Evolutionary conservation across 2,888 invertebrate species (phyloP), one percentile per base, ranked within the genome.

Genomic region (Sminthurinus aureus): DNA sequence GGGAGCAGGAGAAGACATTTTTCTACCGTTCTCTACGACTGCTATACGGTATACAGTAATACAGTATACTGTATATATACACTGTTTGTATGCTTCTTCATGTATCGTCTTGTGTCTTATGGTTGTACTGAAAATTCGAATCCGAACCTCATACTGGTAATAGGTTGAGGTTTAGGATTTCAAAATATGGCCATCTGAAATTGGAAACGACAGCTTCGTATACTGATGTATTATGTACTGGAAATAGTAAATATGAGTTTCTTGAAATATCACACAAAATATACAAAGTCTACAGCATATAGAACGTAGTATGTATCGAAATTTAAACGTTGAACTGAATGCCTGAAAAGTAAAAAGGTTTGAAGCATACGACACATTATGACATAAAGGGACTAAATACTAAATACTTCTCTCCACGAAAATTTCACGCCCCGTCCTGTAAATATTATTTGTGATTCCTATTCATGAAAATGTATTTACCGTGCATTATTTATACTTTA

Each of bases 371-470:
- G 71, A 71, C 71, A 71, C 71, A 71, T n/a, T n/a, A n/a, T 22
- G 52, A 71, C 71, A 71, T 24, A 71, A 71, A 71, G 71, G 9
- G 24, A 9, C 71, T 71, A 71, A 71, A n/a, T n/a, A n/a, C n/a
- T n/a, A n/a, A n/a, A n/a, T 71, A 24, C 22, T 22, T 71, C 24
- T 22, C 9, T 20, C 9, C 6, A 12, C 22, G 18, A 74, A 74
- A 74, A 74, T 74, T 74, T 74, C 74, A 74, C 74, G 74, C 74
- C 74, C 74, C 22, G 26, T 74, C 74, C 51, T 74, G 50, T 50
- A 74, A 74, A 74, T 50, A 74, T 50, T 74, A 74, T 71, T 71
- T 71, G 71, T 71, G 24, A 71, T 71, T 67, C 67, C 8, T 52
- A 52, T 52, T 52, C 52, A 52, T 52, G 13, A 52, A 8, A 52